phyloP scores from a whole-genome alignment of 30 jellyfish, hydroid and myxozoan genomes.

The Cassiopea xamachana region DNA sequence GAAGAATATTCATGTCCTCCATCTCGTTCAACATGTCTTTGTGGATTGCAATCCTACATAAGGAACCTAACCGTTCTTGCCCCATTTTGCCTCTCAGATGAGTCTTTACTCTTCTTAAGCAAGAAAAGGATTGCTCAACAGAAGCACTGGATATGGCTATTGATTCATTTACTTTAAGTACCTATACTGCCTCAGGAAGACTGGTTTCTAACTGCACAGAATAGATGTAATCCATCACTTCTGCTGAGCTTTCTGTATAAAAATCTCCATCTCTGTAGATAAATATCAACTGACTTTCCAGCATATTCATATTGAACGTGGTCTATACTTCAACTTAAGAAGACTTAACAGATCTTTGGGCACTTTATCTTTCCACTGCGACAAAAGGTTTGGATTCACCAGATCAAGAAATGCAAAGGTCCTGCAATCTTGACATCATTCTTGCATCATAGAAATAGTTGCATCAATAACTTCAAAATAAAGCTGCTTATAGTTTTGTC shows the following conservation, averaged over 20 bases:
- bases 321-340: conserved; percentile 14
- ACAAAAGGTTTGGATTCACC: conserved; percentile 19
- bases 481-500: conserved; percentile 37
- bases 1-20: background rate
- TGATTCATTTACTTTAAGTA: conserved; percentile 20
- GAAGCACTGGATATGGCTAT: conserved; percentile 50
- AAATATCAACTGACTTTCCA: conserved; percentile 33
- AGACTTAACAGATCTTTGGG: conserved; percentile 4
- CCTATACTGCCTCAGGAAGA: conserved; percentile 20
- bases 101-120: conserved; percentile 37
- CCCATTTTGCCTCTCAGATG: conserved; percentile 49
- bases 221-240: conserved; percentile 5
- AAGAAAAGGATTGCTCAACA: conserved; percentile 42
- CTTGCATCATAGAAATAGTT: conserved; percentile 19
- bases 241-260: conserved; percentile 2
- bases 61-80: conserved; percentile 32
- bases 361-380: background rate
- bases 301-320: background rate
- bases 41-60: conserved; percentile 52
- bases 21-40: conserved; percentile 3
- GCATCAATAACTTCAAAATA: conserved; percentile 27
- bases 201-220: background rate
- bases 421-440: conserved; percentile 2
- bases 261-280: conserved; percentile 28
- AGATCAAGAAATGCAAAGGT: conserved; percentile 39